Percentiles rank a stretch among this genome's conserved stretches.
Evolutionary conservation across 2,888 invertebrate genomes (phyloP).

Genomic region (Macrophya annulata): DNA sequence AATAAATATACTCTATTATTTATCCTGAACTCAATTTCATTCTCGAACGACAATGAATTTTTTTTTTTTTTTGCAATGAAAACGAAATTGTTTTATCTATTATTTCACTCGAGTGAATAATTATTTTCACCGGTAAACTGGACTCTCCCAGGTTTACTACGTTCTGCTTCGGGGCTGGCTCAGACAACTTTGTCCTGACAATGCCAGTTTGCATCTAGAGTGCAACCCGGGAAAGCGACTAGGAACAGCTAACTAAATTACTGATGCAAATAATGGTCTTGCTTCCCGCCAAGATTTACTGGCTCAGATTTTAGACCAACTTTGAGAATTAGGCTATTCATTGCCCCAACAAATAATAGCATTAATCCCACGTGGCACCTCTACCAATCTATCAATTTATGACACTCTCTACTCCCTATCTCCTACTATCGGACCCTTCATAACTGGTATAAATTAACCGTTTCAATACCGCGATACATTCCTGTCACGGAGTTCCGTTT

Average conservation of each 20-base stretch:
- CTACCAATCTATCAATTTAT: constrained; percentile 27
- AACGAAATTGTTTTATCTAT: constrained; percentile 22
- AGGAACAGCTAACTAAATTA: constrained; percentile 72
- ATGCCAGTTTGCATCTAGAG: constrained; percentile 74
- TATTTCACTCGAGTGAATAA: neutral
- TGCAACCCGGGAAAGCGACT: constrained; percentile 19
- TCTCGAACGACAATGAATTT: neutral
- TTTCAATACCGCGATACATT: neutral
- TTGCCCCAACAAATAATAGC: constrained; percentile 70
- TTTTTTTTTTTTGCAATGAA: neutral
- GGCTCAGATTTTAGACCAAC: constrained; percentile 73
- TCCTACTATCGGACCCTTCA: neutral
- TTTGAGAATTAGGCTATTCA: constrained; percentile 73
- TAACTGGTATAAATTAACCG: neutral
- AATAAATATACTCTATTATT: neutral
- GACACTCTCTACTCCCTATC: neutral
- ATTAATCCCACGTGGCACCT: constrained; percentile 13
- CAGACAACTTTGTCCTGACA: constrained; percentile 70
- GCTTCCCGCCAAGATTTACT: constrained; percentile 75
- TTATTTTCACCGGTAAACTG: neutral
- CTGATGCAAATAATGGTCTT: constrained; percentile 77
- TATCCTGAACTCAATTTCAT: neutral
- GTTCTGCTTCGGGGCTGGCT: constrained; percentile 18
- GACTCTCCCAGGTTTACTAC: neutral
- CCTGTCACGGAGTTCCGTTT: neutral